Evolutionary conservation across 2,113 vertebrate genomes (phyloP).

Genomic region (Eulemur macaco): DNA sequence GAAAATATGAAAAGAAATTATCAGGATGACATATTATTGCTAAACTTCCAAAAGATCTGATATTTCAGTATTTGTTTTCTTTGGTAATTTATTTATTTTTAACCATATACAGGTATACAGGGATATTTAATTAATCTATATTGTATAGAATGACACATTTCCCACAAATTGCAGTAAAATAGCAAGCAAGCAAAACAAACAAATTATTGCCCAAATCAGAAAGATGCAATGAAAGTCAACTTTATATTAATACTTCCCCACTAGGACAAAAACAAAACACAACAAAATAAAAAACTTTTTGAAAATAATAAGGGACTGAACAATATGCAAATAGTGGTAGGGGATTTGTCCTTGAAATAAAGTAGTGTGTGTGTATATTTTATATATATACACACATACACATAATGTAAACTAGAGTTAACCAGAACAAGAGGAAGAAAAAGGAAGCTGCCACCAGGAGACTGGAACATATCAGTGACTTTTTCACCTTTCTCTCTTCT

Average conservation of each 20-base stretch:
- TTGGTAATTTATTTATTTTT: not conserved
- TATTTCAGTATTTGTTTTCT: not conserved
- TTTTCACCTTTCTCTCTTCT: not conserved
- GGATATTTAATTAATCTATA: not conserved
- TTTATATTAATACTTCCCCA: not conserved
- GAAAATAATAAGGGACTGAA: not conserved
- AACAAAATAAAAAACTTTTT: not conserved
- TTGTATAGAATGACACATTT: not conserved
- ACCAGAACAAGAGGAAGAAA: not conserved
- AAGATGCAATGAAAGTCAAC: not conserved
- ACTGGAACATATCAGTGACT: not conserved
- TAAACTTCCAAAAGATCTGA: not conserved
- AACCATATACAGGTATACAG: not conserved
- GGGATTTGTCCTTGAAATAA: not conserved
- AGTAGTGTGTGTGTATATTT: not conserved
- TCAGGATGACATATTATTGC: not conserved
- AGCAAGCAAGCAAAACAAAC: conserved; percentile 1
- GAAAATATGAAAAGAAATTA: not conserved
- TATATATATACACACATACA: too few species aligned
- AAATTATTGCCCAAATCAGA: not conserved
- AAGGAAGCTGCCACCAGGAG: not conserved
- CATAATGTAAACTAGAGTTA: not conserved
- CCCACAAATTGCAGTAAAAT: not conserved
- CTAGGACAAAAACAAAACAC: not conserved
- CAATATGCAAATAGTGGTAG: not conserved